phyloP scores from a whole-genome alignment of 2,797 vertebrate genomes.

The Lates japonicus region DNA sequence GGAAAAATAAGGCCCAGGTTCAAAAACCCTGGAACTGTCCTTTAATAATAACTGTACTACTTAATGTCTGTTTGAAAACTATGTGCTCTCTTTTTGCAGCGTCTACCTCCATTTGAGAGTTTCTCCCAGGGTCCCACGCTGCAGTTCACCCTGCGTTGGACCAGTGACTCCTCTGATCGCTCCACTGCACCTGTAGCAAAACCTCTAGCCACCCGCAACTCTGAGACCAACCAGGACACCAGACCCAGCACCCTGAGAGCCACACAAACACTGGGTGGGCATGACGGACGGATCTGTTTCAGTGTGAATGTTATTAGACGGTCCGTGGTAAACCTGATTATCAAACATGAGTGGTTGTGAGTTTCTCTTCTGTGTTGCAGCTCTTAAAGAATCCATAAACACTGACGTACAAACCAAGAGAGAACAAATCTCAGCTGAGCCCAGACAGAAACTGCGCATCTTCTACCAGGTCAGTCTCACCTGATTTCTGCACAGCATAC shows the following conservation, averaged over 20 bases:
- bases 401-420: constrained; percentile 90
- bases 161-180: constrained; percentile 89
- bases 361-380: constrained; percentile 60
- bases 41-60: background rate
- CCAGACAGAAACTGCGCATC: constrained; percentile 94
- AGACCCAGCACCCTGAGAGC: constrained; percentile 90
- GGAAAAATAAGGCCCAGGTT: too few relatives aligned
- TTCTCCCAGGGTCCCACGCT: constrained; percentile 99
- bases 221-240: constrained; percentile 92
- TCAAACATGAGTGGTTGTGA: background rate
- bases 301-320: background rate
- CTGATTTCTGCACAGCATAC: background rate
- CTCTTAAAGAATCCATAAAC: constrained; percentile 91
- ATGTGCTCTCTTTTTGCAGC: constrained; percentile 74
- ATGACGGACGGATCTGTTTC: rapidly evolving
- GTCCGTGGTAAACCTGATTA: background rate
- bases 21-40: too few relatives aligned
- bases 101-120: constrained; percentile 96
- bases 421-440: constrained; percentile 91
- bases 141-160: constrained; percentile 98
- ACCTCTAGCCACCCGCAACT: constrained; percentile 96
- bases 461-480: constrained; percentile 91
- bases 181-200: constrained; percentile 95
- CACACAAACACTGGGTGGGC: constrained; percentile 88
- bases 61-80: background rate